Conservation (phyloP, 1,140 invertebrate species). For the Habropoda laboriosa region DNA sequence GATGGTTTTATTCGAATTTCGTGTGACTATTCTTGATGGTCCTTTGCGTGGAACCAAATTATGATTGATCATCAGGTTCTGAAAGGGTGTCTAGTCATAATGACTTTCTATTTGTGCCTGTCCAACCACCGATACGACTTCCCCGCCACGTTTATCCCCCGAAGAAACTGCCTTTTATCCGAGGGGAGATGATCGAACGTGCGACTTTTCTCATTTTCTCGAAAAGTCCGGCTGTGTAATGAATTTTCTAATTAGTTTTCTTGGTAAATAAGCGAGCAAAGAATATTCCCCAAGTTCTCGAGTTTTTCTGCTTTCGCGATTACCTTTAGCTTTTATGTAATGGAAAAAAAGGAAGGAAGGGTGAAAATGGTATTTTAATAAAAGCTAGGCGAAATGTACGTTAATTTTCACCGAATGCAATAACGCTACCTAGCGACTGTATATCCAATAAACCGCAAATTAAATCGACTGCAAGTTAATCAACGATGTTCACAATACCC, state of each 20-base stretch:
- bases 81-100: conserved; percentile 4
- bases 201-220: background rate
- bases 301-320: too few relatives aligned
- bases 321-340: too few relatives aligned
- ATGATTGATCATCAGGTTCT: conserved; percentile 24
- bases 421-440: background rate
- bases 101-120: conserved; percentile 3
- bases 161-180: background rate
- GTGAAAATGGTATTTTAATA: too few relatives aligned
- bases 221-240: background rate
- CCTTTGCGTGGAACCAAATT: conserved; percentile 2
- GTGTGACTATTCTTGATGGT: background rate
- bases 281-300: background rate
- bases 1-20: background rate
- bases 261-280: too few relatives aligned
- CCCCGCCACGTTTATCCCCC: background rate
- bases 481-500: too few relatives aligned
- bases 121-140: background rate
- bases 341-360: background rate
- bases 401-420: background rate
- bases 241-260: background rate
- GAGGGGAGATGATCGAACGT: background rate
- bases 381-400: too few relatives aligned
- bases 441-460: background rate
- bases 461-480: background rate